Conservation (phyloP, 2,888 invertebrate genomes). For the Archips xylosteana region DNA sequence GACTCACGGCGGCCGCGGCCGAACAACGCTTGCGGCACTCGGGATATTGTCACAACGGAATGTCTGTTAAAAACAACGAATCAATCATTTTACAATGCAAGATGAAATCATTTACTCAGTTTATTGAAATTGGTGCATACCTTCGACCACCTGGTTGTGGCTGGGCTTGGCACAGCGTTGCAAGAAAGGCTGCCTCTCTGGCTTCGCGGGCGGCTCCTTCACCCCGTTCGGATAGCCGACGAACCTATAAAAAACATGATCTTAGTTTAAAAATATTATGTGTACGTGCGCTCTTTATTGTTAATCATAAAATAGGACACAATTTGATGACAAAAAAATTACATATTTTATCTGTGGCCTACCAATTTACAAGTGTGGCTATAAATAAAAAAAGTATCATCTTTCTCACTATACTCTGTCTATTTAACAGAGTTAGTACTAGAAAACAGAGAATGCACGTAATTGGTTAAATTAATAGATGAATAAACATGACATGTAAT, state of each 20-base stretch:
- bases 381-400: no score
- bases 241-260: conserved; percentile 80
- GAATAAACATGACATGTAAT: no score
- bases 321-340: no score
- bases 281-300: no score
- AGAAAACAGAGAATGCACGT: no score
- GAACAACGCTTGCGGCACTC: conserved; percentile 91
- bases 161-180: conserved; percentile 91
- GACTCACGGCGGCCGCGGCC: conserved; percentile 93
- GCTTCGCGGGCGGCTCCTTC: conserved; percentile 91
- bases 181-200: conserved; percentile 92
- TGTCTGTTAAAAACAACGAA: conserved; percentile 82
- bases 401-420: no score
- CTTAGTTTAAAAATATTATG: background rate
- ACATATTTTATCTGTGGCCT: no score
- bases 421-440: no score
- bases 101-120: background rate
- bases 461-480: no score
- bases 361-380: no score
- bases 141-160: conserved; percentile 90
- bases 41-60: conserved; percentile 94
- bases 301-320: no score
- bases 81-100: background rate
- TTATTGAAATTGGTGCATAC: conserved; percentile 51
- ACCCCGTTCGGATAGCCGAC: conserved; percentile 92